Conservation (phyloP, 1,140 invertebrate genomes). For the fruit fly (Drosophila melanogaster) region Release_6_plus_ISO1_MT NT_037436.4:6915001-6915500, state of each 20-base stretch:
- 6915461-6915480: slow-evolving; percentile 75
- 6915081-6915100: slow-evolving; percentile 24
- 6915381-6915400: not conserved
- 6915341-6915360: not conserved
- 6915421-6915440: slow-evolving; percentile 78
- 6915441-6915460: slow-evolving; percentile 57
- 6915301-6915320: slow-evolving; percentile 30
- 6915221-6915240: slow-evolving; percentile 4
- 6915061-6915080: slow-evolving; percentile 1
- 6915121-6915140: slow-evolving; percentile 11
- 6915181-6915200: slow-evolving; percentile 11
- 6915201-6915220: slow-evolving; percentile 15
- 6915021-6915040: slow-evolving; percentile 38
- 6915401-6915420: slow-evolving; percentile 45
- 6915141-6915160: slow-evolving; percentile 56
- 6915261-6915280: slow-evolving; percentile 25
- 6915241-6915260: slow-evolving; percentile 1
- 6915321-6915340: slow-evolving; percentile 34
- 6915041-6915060: slow-evolving; percentile 18
- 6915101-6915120: slow-evolving; percentile 38
- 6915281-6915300: slow-evolving; percentile 47
- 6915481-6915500: slow-evolving; percentile 67
- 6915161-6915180: slow-evolving; percentile 18
- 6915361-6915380: not conserved
- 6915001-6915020: not conserved